Percentiles rank a stretch among this genome's conserved stretches.
Conservation (phyloP, 2,113 vertebrate genomes). For the Atrichornis clamosus region DNA sequence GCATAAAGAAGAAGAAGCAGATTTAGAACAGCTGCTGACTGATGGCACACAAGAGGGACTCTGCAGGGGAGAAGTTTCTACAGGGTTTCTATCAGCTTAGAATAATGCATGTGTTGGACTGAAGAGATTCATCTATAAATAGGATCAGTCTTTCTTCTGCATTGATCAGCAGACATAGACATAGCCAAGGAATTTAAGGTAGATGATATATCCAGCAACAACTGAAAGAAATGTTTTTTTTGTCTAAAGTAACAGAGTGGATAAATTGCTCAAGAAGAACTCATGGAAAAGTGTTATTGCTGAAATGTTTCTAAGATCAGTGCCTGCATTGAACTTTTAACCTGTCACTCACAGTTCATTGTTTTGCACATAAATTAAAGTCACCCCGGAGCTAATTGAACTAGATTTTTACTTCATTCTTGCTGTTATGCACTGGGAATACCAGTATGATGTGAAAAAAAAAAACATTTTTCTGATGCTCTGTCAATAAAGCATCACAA, state of each 20-base stretch:
- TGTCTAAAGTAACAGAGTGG: background rate
- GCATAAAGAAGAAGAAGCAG: background rate
- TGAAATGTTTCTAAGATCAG: background rate
- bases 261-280: background rate
- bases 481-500: background rate
- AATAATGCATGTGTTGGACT: constrained; percentile 5
- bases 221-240: background rate
- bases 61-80: background rate
- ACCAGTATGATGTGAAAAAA: background rate
- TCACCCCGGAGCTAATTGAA: background rate
- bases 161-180: background rate
- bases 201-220: background rate
- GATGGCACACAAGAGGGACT: background rate
- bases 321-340: background rate
- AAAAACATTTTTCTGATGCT: background rate
- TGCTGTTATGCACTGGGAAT: background rate
- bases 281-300: background rate
- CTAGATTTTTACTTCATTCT: background rate
- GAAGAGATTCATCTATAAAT: constrained; percentile 1
- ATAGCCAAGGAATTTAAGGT: background rate
- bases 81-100: background rate
- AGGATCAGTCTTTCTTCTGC: background rate
- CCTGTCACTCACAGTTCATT: background rate
- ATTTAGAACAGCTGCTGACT: background rate
- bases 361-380: background rate